Base-by-base conservation (phyloP, 2,113 vertebrate genomes). In the Otolemur garnettii region DNA sequence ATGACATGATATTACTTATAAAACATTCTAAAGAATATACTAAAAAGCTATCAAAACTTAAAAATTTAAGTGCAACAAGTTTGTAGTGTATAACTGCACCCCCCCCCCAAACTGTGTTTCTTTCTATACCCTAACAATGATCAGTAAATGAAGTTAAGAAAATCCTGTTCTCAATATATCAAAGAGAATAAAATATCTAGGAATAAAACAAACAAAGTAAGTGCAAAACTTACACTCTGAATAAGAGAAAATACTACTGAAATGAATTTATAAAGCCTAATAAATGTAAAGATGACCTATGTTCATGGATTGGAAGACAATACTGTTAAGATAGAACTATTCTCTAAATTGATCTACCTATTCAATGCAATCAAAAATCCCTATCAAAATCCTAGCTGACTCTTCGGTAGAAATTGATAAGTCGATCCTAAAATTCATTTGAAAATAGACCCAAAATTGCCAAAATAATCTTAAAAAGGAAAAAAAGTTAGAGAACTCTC, bases 301-400 rank as follows among this genome's bases (percentile, higher is more conserved):
- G 69, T 55, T 91, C 79, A 80, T n/a, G 9, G n/a, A 93, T 3
- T 81, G 33, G 13, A 97, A 94, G 77, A 69, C 50, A 53, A 69
- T 64, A 80, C 8, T 33, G 38, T 28, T 80, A 57, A 84, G 9
- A 71, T 28, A 2, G 74, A 92, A 90, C 69, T 82, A 57, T 33
- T 83, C 19, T 12, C 9, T 21, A 77, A 86, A 62, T 4, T 26
- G 19, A 74, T 59, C 13, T 28, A 87, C 12, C 42, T 26, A 79
- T 13, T 89, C 57, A 90, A 33, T 79, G 24, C 2, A 83, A 87
- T 53, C 38, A 50, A 50, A 50, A 50, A 50, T 50, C 10, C 8
- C 24, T 66, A 71, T 33, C 26, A 38, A 72, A 86, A 84, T 26
- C 19, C 64, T 60, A 78, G 35, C 9, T 35, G 28, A 42, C 78